Evolutionary conservation across 2,888 invertebrate genomes (phyloP), one percentile per base, ranked within the genome.

Genomic region (Pachydiplax longipennis): DNA sequence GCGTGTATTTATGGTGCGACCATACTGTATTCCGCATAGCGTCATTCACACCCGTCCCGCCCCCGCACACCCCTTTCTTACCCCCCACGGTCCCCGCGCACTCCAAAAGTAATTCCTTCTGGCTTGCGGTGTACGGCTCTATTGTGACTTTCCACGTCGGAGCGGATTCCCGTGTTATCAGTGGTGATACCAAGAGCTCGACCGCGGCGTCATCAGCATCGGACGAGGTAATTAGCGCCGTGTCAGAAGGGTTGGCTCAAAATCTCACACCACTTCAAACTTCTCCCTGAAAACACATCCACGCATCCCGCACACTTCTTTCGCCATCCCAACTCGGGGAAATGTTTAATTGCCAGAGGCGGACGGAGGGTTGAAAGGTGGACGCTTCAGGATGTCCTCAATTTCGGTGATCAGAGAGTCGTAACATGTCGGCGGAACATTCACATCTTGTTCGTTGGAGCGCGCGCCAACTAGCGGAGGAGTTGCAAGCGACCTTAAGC

Each of bases 141-240:
- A 87, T 87, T 87, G 87, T 87, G 87, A 87, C 87, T 87, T 87
- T 87, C 87, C 65, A n/a, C 87, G 87, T 87, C 87, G 40, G 61
- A 87, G 87, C 87, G 87, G 87, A 87, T 87, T 61, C 87, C 40
- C 87, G 65, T 87, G 87, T 87, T 87, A 87, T 87, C 87, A 87
- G 87, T 65, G 87, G 65, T 40, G 61, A 87, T 87, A 87, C 61
- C 87, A 61, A 87, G 87, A 87, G 87, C 87, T 87, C 87, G 35
- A 61, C 83, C 58, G 58, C 58, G 83, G 53, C 58, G 83, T 83
- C 83, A 83, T 83, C 58, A 44, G 83, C 61, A 87, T 87, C 40
- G 87, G 87, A 87, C 87, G 87, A 65, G 61, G 87, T 40, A 87
- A 87, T 87, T 87, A 87, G 87, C 87, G n/a, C 22, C 37, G 87